Base-by-base conservation (phyloP, 2,797 vertebrate species). In the Pteronotus mesoamericanus region DNA sequence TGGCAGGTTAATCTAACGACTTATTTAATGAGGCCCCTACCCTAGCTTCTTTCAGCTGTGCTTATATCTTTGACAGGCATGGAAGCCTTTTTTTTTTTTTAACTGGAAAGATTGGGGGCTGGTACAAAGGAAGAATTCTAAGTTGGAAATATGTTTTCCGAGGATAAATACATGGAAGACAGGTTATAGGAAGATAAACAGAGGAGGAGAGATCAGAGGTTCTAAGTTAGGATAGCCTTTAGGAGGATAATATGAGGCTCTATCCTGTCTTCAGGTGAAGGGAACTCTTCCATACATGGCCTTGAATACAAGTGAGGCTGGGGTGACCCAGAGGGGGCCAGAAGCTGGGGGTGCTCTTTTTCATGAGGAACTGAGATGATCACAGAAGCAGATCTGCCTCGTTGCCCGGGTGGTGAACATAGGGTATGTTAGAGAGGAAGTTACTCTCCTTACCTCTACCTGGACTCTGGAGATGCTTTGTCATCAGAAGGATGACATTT, bases 21-120 rank as follows among this genome's bases (percentile, higher is more conserved):
- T 78, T 85, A 82, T 29, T 57, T 66, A 69, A 42, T 32, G 22
- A 75, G 32, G 2, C 10, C 18, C 12, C 11, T 46, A 79, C 24
- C 39, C 18, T 39, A 1, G 42, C 39, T 82, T 86, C 21, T 83
- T 74, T 18, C 6, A 37, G 14, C 14, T 48, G 51, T 75, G 11
- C 9, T 32, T 86, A 1, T 51, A n/a, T 53, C 37, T 89, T 85
- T 77, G 32, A n/a, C 24, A 78, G 0, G 26, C 11, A 26, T n/a
- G 34, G 37, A 87, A 46, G 16, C 39, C n/a, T 32, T 34, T 89
- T n/a, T n/a, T n/a, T n/a, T 46, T 37, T 89, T 86, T 89, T 64
- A 75, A 71, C 1, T 82, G 15, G 16, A 16, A 48, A 26, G 21
- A 22, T 48, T 51, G 24, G 42, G 11, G 6, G 1, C 29, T 39